A percentile compares a stretch with the other conserved stretches of the same genome.
These are phyloP conservation scores for Sturnira hondurensis DNA, from an alignment of 2,113 vertebrate genomes.

Conservation along the genomic window DNA sequence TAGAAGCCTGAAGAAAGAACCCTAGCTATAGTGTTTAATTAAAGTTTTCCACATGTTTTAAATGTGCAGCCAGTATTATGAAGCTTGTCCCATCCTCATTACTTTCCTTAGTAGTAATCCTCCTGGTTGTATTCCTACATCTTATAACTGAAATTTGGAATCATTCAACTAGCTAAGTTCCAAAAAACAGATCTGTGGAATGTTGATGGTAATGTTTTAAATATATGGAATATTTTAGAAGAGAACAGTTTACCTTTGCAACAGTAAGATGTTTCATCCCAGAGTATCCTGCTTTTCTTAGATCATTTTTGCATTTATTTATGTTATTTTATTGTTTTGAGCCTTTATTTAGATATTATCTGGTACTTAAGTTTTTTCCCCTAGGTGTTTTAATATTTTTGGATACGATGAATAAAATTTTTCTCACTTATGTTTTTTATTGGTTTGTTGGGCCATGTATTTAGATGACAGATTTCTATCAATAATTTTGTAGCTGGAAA, in stretches of 20 bases:
- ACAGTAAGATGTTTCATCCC: background rate
- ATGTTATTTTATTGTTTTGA: background rate
- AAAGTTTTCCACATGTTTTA: background rate
- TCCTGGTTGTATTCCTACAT: background rate
- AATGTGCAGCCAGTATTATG: background rate
- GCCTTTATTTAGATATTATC: background rate
- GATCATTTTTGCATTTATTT: background rate
- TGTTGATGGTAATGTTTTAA: background rate
- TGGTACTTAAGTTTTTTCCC: background rate
- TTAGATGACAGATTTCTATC: background rate
- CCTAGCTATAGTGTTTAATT: background rate
- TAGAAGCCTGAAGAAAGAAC: background rate
- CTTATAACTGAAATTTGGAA: background rate
- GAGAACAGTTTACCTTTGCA: background rate
- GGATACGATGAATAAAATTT: background rate
- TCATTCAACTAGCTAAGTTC: background rate
- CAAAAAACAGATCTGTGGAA: background rate
- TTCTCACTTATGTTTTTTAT: background rate
- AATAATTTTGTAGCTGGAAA: background rate
- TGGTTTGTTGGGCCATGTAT: background rate
- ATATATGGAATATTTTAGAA: background rate
- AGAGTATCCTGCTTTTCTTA: background rate
- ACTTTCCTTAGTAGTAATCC: background rate
- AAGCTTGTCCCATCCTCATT: background rate
- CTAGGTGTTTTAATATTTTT: background rate